Conservation (phyloP, 2,113 vertebrate species). For the Rhinolophus sinicus region DNA sequence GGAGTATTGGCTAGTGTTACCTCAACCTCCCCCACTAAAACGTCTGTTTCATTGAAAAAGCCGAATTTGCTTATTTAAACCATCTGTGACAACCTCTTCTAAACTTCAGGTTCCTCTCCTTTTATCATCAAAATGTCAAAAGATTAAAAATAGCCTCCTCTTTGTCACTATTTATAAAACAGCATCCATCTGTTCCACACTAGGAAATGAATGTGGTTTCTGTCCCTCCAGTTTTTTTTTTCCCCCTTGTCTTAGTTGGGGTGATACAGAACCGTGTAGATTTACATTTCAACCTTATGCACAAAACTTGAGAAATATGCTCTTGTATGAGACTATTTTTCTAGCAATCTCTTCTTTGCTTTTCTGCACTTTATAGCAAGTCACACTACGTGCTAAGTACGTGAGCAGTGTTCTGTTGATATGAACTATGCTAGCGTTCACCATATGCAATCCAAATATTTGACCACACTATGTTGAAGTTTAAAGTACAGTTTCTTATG, state of each 20-base stretch:
- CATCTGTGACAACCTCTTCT: neutral
- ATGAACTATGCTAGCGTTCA: neutral
- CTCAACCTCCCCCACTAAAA: neutral
- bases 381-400: neutral
- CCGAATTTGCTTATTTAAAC: neutral
- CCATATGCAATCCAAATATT: neutral
- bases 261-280: neutral
- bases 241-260: neutral
- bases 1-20: neutral
- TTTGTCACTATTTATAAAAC: neutral
- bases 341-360: neutral
- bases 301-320: neutral
- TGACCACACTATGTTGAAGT: neutral
- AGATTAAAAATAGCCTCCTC: neutral
- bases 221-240: neutral
- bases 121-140: neutral
- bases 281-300: neutral
- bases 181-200: neutral
- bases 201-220: neutral
- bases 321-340: neutral
- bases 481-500: neutral
- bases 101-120: neutral
- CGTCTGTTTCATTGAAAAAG: neutral
- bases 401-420: neutral
- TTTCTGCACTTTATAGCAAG: neutral